These are phyloP conservation scores for Desmophyllum pertusum DNA, from an alignment of 92 coral and sea anemone species.

Conservation along the genomic window DNA sequence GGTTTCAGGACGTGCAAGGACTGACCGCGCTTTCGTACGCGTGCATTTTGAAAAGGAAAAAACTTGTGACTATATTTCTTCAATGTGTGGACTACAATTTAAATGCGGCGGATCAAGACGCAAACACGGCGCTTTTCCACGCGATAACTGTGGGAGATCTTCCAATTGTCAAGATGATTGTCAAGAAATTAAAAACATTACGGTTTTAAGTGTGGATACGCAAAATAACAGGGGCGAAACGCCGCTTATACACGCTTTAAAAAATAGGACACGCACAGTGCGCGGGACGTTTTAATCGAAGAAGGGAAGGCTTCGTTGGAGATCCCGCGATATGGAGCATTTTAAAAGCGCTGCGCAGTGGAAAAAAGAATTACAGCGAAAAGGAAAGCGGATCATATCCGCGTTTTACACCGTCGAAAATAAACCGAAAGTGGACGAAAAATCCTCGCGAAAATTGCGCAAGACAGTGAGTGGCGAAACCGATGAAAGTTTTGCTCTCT, in stretches of 20 bases:
- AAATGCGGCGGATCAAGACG: slow-evolving; percentile 68
- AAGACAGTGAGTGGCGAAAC: slow-evolving; percentile 32
- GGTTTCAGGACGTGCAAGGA: slow-evolving; percentile 68
- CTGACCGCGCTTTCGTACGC: slow-evolving; percentile 75
- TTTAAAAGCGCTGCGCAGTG: slow-evolving; percentile 69
- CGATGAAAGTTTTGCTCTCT: background rate
- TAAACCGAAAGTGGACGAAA: slow-evolving; percentile 24
- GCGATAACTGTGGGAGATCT: slow-evolving; percentile 81
- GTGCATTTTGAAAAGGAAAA: slow-evolving; percentile 64
- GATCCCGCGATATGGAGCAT: slow-evolving; percentile 61
- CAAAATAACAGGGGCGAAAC: slow-evolving; percentile 74
- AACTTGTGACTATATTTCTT: slow-evolving; percentile 63
- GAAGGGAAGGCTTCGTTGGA: slow-evolving; percentile 77
- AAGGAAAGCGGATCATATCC: slow-evolving; percentile 36
- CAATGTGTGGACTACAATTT: slow-evolving; percentile 74
- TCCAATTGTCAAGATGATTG: slow-evolving; percentile 63
- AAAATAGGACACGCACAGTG: slow-evolving; percentile 60
- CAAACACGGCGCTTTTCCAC: slow-evolving; percentile 82
- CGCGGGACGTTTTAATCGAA: slow-evolving; percentile 64
- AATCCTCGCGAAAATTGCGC: background rate
- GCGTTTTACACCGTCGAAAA: slow-evolving; percentile 13
- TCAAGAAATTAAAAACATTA: slow-evolving; percentile 66
- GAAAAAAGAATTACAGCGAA: slow-evolving; percentile 53
- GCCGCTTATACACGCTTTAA: slow-evolving; percentile 77
- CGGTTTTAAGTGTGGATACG: slow-evolving; percentile 70